phyloP scores from a whole-genome alignment of 1,140 invertebrate species.

The Drosophila sproati region DNA sequence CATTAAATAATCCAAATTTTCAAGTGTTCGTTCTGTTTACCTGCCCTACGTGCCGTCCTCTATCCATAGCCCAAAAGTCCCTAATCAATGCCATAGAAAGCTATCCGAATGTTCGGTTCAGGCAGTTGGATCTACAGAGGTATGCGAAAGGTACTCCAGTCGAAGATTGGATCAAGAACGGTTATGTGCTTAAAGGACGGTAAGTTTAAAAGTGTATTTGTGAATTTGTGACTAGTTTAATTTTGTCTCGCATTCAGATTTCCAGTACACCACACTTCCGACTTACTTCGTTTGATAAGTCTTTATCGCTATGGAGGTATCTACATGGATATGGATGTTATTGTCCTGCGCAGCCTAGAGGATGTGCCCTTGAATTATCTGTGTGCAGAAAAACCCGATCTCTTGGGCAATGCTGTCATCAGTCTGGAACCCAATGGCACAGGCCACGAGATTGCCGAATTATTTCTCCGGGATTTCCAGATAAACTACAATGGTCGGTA shows the following conservation, averaged over 20 bases:
- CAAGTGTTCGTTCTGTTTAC: conserved; percentile 87
- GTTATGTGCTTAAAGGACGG: conserved; percentile 86
- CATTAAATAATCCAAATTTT: conserved; percentile 86
- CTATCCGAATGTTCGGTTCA: conserved; percentile 87
- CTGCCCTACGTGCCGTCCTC: conserved; percentile 77
- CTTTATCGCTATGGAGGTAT: conserved; percentile 92
- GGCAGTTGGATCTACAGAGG: conserved; percentile 86
- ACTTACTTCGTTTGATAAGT: conserved; percentile 89
- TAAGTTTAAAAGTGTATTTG: conserved; percentile 57
- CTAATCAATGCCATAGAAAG: conserved; percentile 84
- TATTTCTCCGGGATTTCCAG: conserved; percentile 86
- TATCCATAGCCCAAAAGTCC: conserved; percentile 41
- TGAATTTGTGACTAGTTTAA: too few relatives aligned
- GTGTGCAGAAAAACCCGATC: conserved; percentile 86
- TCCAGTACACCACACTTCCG: conserved; percentile 85
- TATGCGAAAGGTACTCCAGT: conserved; percentile 88
- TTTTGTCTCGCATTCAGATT: conserved; percentile 2
- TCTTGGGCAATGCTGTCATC: conserved; percentile 88
- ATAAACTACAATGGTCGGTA: conserved; percentile 86
- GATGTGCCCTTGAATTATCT: conserved; percentile 87
- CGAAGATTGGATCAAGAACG: conserved; percentile 86
- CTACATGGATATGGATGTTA: conserved; percentile 91
- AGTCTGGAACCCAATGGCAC: conserved; percentile 86
- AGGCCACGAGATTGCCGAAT: conserved; percentile 86
- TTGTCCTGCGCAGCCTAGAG: conserved; percentile 88